Conservation (phyloP, 2,113 vertebrate genomes). For the Proterorhinus semilunaris region DNA sequence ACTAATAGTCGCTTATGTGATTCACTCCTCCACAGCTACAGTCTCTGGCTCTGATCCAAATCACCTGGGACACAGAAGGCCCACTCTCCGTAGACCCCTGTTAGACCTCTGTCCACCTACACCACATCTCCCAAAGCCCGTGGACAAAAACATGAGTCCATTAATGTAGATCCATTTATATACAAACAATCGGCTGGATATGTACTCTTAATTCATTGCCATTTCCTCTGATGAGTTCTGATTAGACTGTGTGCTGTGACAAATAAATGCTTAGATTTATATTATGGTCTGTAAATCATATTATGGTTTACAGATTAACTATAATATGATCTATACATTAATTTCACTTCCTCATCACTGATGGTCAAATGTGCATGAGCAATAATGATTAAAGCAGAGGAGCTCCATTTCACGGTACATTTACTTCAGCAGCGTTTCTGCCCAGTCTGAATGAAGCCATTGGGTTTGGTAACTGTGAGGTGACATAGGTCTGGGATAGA, state of each 20-base stretch:
- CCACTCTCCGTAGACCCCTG: constrained; percentile 31
- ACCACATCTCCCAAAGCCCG: not conserved
- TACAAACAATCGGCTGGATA: not conserved
- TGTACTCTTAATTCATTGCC: not conserved
- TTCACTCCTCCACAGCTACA: constrained; percentile 10
- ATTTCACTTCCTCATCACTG: constrained; percentile 41
- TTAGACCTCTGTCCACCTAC: constrained; percentile 42
- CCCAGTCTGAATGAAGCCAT: constrained; percentile 35
- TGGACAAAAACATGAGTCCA: constrained; percentile 21
- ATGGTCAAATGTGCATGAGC: constrained; percentile 29
- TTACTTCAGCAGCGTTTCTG: constrained; percentile 58
- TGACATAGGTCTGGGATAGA: constrained; percentile 24
- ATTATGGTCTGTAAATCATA: no score
- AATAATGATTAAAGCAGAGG: constrained; percentile 56
- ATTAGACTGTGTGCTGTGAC: not conserved
- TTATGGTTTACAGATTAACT: no score
- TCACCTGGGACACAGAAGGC: constrained; percentile 54
- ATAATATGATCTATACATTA: constrained; percentile 12
- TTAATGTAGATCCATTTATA: not conserved
- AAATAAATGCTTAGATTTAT: no score
- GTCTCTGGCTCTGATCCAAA: constrained; percentile 42
- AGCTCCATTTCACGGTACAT: constrained; percentile 51
- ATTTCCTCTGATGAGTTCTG: not conserved
- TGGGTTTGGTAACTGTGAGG: constrained; percentile 16
- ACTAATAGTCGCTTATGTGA: constrained; percentile 43